Evolutionary conservation across 2,113 vertebrate species (phyloP).

Genomic region (Charina bottae): DNA sequence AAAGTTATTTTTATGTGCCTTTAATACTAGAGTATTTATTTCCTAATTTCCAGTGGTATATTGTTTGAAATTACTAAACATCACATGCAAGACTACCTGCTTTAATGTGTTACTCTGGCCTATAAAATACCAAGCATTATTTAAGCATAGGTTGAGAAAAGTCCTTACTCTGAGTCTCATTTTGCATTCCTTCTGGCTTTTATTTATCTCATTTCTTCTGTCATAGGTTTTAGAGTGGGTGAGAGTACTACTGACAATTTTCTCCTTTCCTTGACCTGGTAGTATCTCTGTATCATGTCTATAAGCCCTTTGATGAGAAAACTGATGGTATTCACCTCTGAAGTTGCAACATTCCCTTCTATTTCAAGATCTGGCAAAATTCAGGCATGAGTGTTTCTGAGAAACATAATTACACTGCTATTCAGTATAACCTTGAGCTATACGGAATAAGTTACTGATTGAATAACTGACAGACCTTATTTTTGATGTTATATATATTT

Average conservation of each 20-base stretch:
- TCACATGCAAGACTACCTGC: neutral
- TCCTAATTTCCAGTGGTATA: neutral
- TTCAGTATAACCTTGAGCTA: neutral
- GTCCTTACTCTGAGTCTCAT: neutral
- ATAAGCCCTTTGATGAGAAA: neutral
- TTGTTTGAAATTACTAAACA: neutral
- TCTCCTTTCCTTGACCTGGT: neutral
- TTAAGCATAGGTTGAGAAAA: neutral
- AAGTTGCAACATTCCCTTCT: neutral
- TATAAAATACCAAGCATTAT: neutral
- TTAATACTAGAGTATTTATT: neutral
- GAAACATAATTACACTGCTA: neutral
- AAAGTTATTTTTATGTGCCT: neutral
- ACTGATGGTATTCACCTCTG: neutral
- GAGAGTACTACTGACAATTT: neutral
- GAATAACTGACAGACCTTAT: neutral
- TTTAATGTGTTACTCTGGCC: neutral
- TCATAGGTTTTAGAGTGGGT: neutral
- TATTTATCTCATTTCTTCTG: neutral
- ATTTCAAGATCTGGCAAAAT: neutral
- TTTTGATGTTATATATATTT: neutral
- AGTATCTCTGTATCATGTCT: neutral
- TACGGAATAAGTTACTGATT: neutral
- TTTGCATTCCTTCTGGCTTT: neutral
- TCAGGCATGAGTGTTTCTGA: neutral